These are phyloP conservation scores for Tangara arthus DNA, from an alignment of 2,797 vertebrate species.

Conservation along the genomic window DNA sequence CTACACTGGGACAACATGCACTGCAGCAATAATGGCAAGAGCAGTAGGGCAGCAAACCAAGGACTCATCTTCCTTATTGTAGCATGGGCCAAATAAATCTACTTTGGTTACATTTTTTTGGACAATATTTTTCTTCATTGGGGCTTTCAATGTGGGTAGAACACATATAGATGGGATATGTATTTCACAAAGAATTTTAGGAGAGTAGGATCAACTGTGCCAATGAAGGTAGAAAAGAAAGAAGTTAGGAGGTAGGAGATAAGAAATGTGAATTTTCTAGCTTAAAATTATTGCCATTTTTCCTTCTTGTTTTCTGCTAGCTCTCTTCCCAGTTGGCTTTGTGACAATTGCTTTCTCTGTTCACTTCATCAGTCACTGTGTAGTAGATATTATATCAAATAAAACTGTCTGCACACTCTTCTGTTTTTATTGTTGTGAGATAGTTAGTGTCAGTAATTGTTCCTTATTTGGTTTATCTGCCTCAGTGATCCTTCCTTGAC, in stretches of 20 bases:
- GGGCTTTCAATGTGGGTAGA: background rate
- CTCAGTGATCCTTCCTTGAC: constrained; percentile 39
- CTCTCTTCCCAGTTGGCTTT: background rate
- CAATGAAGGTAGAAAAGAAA: background rate
- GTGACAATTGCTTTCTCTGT: constrained; percentile 37
- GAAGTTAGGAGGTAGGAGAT: background rate
- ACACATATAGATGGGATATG: background rate
- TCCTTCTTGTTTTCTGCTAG: background rate
- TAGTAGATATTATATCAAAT: constrained; percentile 1
- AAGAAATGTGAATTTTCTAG: constrained; percentile 25
- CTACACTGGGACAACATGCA: background rate
- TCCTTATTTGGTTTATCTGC: constrained; percentile 43
- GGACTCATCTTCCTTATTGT: background rate
- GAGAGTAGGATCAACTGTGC: background rate
- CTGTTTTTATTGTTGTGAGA: constrained; percentile 40
- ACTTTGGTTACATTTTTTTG: background rate
- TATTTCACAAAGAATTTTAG: background rate
- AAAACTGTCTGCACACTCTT: constrained; percentile 13
- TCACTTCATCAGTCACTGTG: constrained; percentile 15
- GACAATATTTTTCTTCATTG: background rate
- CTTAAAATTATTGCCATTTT: background rate
- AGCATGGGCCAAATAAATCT: background rate
- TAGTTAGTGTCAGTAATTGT: constrained; percentile 37
- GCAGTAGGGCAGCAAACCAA: background rate
- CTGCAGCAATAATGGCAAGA: background rate